Evolutionary conservation across 1,140 invertebrate genomes (phyloP).

Genomic region (Triops longicaudatus): DNA sequence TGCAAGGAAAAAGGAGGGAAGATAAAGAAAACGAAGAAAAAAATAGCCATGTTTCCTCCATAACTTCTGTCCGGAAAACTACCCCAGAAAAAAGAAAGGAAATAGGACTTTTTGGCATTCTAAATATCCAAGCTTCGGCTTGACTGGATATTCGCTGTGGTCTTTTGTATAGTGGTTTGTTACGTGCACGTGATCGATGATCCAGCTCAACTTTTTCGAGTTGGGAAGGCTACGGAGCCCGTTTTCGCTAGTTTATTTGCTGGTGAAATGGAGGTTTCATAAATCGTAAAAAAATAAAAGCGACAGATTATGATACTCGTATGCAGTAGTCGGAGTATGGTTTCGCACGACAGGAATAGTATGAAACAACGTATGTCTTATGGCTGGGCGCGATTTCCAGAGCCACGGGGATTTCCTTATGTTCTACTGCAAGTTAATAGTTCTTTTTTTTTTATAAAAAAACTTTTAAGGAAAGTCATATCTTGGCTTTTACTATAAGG

Average conservation of each 20-base stretch:
- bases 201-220: neutral
- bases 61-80: neutral
- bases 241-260: neutral
- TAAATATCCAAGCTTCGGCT: neutral
- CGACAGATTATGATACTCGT: neutral
- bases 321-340: neutral
- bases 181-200: neutral
- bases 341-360: neutral
- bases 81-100: neutral
- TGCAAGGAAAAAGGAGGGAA: neutral
- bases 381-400: neutral
- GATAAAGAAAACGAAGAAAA: neutral
- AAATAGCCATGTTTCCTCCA: neutral
- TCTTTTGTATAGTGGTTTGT: neutral
- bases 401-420: neutral
- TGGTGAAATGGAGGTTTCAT: neutral
- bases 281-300: neutral
- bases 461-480: neutral
- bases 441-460: neutral
- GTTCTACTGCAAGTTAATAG: neutral
- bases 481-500: too few species aligned
- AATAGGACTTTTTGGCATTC: neutral
- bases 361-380: neutral
- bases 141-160: neutral
- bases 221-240: neutral